Evolutionary conservation across 2,888 invertebrate genomes (phyloP).

Genomic region (Timandra comae): DNA sequence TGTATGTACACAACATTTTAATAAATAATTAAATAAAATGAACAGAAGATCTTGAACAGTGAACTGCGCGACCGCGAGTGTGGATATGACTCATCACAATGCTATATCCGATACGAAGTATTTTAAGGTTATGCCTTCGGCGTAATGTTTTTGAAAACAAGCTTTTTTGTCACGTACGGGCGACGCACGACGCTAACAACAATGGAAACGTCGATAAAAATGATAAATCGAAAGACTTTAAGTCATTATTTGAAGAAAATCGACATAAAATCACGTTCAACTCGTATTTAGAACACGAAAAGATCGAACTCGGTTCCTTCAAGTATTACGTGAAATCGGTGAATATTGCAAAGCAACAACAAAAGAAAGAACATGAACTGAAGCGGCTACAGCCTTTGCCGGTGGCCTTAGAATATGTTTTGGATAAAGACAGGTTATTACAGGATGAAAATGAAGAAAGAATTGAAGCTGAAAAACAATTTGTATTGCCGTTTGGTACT

Average conservation of each 20-base stretch:
- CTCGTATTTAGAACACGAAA: slow-evolving; percentile 60
- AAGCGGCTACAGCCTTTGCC: slow-evolving; percentile 65
- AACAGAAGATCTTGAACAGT: slow-evolving; percentile 7
- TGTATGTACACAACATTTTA: no score
- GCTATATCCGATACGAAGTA: slow-evolving; percentile 40
- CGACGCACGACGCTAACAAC: slow-evolving; percentile 23
- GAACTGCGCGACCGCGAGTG: slow-evolving; percentile 2
- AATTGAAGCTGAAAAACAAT: slow-evolving; percentile 31
- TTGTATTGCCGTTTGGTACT: slow-evolving; percentile 57
- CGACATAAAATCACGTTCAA: slow-evolving; percentile 61
- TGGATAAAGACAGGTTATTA: slow-evolving; percentile 45
- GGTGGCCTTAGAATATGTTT: slow-evolving; percentile 68
- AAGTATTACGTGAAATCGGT: slow-evolving; percentile 47
- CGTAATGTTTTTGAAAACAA: slow-evolving; percentile 36
- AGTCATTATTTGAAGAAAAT: slow-evolving; percentile 40
- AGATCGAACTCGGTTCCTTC: slow-evolving; percentile 49
- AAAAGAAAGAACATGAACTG: slow-evolving; percentile 29
- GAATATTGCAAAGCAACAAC: slow-evolving; percentile 38
- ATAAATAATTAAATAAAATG: no score
- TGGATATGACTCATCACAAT: slow-evolving; percentile 26
- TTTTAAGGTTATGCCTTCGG: slow-evolving; percentile 63
- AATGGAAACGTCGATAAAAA: slow-evolving; percentile 21
- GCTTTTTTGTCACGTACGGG: slow-evolving; percentile 31
- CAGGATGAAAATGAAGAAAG: slow-evolving; percentile 26
- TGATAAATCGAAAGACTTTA: slow-evolving; percentile 33